Evolutionary conservation across 2,113 vertebrate species (phyloP), one percentile per base, ranked within the genome.

Genomic region (Neofelis nebulosa): DNA sequence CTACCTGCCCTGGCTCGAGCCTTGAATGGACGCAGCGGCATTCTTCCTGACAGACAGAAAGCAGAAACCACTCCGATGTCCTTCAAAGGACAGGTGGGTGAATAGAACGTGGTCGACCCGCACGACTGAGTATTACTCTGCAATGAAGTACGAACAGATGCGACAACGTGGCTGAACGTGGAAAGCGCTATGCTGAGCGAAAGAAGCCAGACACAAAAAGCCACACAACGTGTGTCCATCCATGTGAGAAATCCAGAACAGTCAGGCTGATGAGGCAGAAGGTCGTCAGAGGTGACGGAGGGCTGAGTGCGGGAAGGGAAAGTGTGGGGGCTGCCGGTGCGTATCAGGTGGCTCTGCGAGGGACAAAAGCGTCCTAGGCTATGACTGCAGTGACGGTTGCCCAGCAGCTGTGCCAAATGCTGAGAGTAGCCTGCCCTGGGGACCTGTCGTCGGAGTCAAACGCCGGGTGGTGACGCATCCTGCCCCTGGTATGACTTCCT

Each of bases 231-330:
- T 61, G 3, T 3, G 7, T 61, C 29, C 29, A 33, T 21, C 21
- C 29, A 4, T 0, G 14, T 11, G 15, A 5, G 3, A 41, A 12
- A 16, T 61, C 3, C 33, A 25, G 18, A 38, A 9, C 1, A 9
- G 65, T 57, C 27, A 89, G 73, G 41, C 9, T 15, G 7, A 25
- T 4, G 63, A 50, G 12, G 74, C 50, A 61, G 7, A n/a, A n/a
- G 66, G 81, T 0, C 50, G 31, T 3, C 0, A 12, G 36, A 55
- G 18, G 38, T 6, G 45, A 23, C 50, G 4, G 3, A 1, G 3
- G 48, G 61, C 10, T 36, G 11, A 2, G 0, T 2, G 14, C 1
- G 4, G 15, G 57, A 25, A 31, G 31, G 7, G 11, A 3, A 18
- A 45, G 52, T 18, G 27, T 18, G 18, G 41, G 21, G 50, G 4